Conservation (phyloP, 2,113 vertebrate species). For the Amphiprion percula region DNA sequence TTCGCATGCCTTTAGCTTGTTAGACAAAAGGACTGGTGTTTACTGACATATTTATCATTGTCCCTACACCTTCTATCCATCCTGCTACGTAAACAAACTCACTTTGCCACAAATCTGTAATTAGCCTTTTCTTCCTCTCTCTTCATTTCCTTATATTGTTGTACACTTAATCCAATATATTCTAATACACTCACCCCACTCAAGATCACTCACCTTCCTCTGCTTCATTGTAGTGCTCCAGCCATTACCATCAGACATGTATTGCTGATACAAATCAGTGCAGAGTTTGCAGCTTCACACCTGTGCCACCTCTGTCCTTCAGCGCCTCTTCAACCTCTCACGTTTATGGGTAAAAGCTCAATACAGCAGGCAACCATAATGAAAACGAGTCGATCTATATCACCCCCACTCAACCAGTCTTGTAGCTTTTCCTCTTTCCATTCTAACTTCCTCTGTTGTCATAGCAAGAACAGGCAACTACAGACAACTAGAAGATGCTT, state of each 20-base stretch:
- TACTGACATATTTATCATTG: background rate
- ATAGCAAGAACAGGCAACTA: constrained; percentile 8
- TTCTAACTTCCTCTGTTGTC: background rate
- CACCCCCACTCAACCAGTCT: background rate
- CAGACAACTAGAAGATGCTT: constrained; percentile 45
- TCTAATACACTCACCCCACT: background rate
- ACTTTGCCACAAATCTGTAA: no score
- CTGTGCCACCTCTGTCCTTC: background rate
- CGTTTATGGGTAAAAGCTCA: background rate
- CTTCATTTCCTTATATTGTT: no score
- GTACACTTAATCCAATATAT: no score
- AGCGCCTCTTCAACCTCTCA: background rate
- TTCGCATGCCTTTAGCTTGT: background rate
- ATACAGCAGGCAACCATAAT: background rate
- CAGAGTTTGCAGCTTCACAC: background rate
- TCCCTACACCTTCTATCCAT: background rate
- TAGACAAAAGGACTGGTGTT: background rate
- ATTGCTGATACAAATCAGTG: fast-evolving
- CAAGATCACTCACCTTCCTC: background rate
- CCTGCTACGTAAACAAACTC: no score
- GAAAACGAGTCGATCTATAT: background rate
- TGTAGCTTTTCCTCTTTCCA: constrained; percentile 9
- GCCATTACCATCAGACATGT: no score
- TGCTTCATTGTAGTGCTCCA: background rate
- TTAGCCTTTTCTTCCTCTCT: no score